These are phyloP conservation scores for Daboia siamensis DNA, from an alignment of 2,113 vertebrate genomes.

Conservation along the genomic window DNA sequence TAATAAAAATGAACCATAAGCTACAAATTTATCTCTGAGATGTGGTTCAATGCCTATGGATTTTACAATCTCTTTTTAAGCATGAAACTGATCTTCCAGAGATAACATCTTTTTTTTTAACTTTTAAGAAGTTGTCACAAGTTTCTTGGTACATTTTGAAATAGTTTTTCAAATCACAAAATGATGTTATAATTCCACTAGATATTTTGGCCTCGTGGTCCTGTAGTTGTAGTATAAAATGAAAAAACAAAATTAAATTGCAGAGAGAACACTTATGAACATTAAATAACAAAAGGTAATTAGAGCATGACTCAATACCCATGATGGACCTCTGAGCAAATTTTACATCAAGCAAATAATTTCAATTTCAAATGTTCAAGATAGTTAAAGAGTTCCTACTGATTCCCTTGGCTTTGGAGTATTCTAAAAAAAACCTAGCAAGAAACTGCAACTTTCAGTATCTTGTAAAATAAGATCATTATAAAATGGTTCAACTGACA, in stretches of 20 bases:
- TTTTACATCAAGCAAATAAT: conserved; percentile 6
- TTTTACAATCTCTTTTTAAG: conserved; percentile 49
- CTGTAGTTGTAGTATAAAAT: conserved; percentile 13
- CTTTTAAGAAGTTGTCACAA: conserved; percentile 49
- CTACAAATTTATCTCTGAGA: conserved; percentile 43
- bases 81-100: conserved; percentile 50
- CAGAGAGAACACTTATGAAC: background rate
- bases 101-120: conserved; percentile 46
- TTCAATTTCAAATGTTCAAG: background rate
- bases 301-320: background rate
- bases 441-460: background rate
- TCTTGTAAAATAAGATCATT: background rate
- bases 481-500: background rate
- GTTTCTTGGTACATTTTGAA: conserved; percentile 51
- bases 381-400: background rate
- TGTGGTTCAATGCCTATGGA: conserved; percentile 51
- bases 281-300: conserved; percentile 14
- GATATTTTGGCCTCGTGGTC: background rate
- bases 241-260: background rate
- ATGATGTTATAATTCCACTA: conserved; percentile 47
- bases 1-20: conserved; percentile 38
- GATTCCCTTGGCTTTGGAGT: background rate
- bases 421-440: background rate
- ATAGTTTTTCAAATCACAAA: conserved; percentile 45
- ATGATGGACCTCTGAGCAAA: background rate